These are phyloP conservation scores for Ormyrus nitidulus DNA, from an alignment of 2,888 invertebrate genomes.

Conservation along the genomic window DNA sequence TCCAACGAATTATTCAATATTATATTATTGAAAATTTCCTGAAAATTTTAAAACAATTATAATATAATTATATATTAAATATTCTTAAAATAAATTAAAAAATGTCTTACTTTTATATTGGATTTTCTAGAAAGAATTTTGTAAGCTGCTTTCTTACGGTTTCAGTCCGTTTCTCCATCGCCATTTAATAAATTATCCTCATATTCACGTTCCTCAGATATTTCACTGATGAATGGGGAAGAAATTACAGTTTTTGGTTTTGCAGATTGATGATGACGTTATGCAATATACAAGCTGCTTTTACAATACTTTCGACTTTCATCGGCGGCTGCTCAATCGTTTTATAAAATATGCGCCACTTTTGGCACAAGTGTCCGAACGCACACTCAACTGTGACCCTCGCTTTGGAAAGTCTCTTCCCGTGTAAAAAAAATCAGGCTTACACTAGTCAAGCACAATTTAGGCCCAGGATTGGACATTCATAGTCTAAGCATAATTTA, in stretches of 20 bases:
- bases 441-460: no score
- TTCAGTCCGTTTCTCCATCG: slow-evolving; percentile 6
- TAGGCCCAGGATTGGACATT: no score
- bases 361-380: slow-evolving; percentile 16
- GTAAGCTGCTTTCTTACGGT: neutral
- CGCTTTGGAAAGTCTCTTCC: slow-evolving; percentile 39
- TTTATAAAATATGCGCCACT: slow-evolving; percentile 39
- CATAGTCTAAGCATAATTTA: no score
- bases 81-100: no score
- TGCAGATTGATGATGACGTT: slow-evolving; percentile 41
- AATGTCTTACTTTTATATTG: neutral
- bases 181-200: neutral
- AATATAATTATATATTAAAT: no score
- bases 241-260: neutral
- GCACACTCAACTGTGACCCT: slow-evolving; percentile 32
- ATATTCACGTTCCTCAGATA: neutral
- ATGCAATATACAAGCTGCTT: slow-evolving; percentile 34
- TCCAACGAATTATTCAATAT: no score
- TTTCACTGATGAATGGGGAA: neutral
- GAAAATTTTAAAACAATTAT: no score
- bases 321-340: slow-evolving; percentile 34
- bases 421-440: no score
- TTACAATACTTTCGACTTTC: slow-evolving; percentile 22
- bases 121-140: slow-evolving; percentile 1
- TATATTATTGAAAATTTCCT: no score